These are phyloP conservation scores for Dreissena rostriformis DNA, from an alignment of 1,140 invertebrate species.

Conservation along the genomic window DNA sequence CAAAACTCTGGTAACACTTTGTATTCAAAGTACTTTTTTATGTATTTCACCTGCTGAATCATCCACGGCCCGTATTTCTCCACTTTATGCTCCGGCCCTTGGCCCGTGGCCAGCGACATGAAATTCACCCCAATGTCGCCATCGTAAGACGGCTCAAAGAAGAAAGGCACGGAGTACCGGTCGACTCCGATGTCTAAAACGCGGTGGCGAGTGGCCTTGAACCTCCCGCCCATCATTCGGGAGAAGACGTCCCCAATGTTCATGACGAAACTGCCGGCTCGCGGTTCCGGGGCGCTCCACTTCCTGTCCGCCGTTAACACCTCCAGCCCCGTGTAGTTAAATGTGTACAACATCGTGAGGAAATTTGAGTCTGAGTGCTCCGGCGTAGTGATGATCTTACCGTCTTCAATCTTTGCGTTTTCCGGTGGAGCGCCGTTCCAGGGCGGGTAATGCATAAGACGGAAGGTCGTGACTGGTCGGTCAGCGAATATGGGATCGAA, in stretches of 20 bases:
- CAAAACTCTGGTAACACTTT: conserved; percentile 58
- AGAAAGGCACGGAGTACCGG: conserved; percentile 61
- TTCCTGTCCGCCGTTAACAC: conserved; percentile 52
- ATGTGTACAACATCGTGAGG: conserved; percentile 55
- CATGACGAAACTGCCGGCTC: conserved; percentile 57
- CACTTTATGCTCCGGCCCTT: conserved; percentile 51
- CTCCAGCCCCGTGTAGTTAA: conserved; percentile 55
- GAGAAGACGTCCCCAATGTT: conserved; percentile 62
- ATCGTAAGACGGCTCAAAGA: conserved; percentile 55
- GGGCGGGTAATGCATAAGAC: conserved; percentile 67
- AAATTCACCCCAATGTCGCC: conserved; percentile 59
- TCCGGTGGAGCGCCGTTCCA: conserved; percentile 50
- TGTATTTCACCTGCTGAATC: conserved; percentile 58
- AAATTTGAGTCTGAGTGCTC: conserved; percentile 67
- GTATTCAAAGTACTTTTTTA: conserved; percentile 63
- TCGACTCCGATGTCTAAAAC: conserved; percentile 60
- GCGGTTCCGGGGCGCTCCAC: conserved; percentile 52
- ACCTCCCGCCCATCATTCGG: conserved; percentile 56
- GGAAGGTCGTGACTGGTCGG: conserved; percentile 65
- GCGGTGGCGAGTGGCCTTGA: conserved; percentile 61
- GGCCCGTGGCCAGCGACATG: conserved; percentile 50
- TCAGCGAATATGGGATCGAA: conserved; percentile 66
- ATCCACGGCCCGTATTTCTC: conserved; percentile 61
- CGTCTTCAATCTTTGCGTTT: conserved; percentile 57
- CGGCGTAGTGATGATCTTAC: conserved; percentile 57